Conservation (phyloP, 2,888 invertebrate genomes). For the Tiliacea aurago region DNA sequence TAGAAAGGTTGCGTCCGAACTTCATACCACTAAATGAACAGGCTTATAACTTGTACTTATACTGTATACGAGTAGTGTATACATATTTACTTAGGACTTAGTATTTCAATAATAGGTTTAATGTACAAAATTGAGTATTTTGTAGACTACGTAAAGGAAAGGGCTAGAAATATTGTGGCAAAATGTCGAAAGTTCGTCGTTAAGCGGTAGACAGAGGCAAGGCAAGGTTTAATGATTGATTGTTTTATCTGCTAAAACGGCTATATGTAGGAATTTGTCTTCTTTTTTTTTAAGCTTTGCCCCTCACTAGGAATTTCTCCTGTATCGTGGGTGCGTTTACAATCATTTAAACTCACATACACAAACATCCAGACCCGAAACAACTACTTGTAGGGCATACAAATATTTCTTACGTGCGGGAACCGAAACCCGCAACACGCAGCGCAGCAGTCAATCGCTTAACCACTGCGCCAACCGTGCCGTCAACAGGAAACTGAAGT, state of each 20-base stretch:
- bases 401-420: too few species aligned
- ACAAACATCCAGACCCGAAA: too few species aligned
- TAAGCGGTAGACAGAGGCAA: not conserved
- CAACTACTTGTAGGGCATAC: too few species aligned
- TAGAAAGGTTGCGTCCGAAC: constrained; percentile 9
- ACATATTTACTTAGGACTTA: constrained; percentile 13
- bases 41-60: constrained; percentile 3
- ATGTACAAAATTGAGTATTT: not conserved
- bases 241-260: not conserved
- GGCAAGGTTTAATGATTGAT: not conserved
- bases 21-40: constrained; percentile 12
- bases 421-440: too few species aligned
- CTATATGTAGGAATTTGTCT: not conserved
- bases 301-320: too few species aligned
- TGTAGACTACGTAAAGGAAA: not conserved
- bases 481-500: too few species aligned
- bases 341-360: too few species aligned
- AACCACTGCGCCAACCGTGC: too few species aligned
- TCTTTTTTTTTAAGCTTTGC: too few species aligned
- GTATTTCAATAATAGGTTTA: not conserved
- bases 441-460: too few species aligned
- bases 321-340: too few species aligned
- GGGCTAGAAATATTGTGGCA: not conserved
- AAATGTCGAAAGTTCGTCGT: not conserved
- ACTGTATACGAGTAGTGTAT: not conserved